Evolutionary conservation across 2,888 invertebrate species (phyloP), one percentile per base, ranked within the genome.

Genomic region (Cephus sareptanus): DNA sequence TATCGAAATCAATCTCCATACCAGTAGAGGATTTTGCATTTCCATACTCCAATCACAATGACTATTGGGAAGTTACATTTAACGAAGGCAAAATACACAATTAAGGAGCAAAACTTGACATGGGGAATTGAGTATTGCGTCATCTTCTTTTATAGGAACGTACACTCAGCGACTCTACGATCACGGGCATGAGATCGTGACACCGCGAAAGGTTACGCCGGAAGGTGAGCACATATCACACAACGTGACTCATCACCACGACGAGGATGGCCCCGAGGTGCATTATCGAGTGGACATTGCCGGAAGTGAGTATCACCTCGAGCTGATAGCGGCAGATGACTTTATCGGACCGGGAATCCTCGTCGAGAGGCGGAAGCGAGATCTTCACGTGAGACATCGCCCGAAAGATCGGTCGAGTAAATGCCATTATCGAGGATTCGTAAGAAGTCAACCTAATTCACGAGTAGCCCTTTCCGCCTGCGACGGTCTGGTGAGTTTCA

Each of bases 401-500:
- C 91, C 93, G 75, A 88, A 86, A 82, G 85, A 85, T 83, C 82
- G 84, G 80, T 93, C 94, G 80, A 94, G 93, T 69, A 92, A 93
- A 77, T 97, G 97, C 91, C 97, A 97, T 92, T 97, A 95, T 92
- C 95, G 95, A 79, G 97, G 97, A 83, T 92, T 94, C 85, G 93
- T 97, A 80, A 92, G 94, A 77, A 96, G 95, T 74, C 95, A 96
- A 83, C 92, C 94, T 11, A 92, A 92, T 78, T 96, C 97, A 69
- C 94, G 92, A 82, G 95, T 96, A 76, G 96, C 97, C 31, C 90
- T 97, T 78, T 97, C 97, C 23, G 94, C 97, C 31, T 97, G 97
- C 90, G 94, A 96, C 89, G 97, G 97, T 88, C 92, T 97, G 94
- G 97, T 97, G 92, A 95, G 96, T 93, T 77, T 78, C 34, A 74